A percentile compares a stretch with the other conserved stretches of the same genome.
These are phyloP conservation scores for Hirtodrosophila duncani DNA, from an alignment of 2,888 invertebrate species.

Conservation along the genomic window DNA sequence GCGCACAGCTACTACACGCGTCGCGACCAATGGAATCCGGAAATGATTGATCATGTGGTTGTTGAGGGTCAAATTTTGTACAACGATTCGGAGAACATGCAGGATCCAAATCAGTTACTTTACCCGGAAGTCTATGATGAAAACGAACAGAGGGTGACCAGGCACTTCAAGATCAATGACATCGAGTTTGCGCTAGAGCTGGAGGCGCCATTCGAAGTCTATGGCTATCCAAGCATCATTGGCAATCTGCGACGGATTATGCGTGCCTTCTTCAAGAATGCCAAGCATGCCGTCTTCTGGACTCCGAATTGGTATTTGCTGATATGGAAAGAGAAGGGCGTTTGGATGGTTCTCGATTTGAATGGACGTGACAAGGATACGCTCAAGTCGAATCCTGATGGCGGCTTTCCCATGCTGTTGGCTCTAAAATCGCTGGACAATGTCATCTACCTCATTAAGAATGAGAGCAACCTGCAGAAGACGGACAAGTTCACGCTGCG, in stretches of 20 bases:
- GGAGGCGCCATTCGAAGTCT: constrained; percentile 49
- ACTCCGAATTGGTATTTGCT: constrained; percentile 64
- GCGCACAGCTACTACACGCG: constrained; percentile 69
- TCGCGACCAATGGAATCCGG: constrained; percentile 65
- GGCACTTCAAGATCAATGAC: constrained; percentile 65
- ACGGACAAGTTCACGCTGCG: constrained; percentile 58
- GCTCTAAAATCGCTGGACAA: constrained; percentile 67
- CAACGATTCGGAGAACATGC: constrained; percentile 43
- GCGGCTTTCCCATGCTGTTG: constrained; percentile 63
- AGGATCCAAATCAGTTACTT: constrained; percentile 18
- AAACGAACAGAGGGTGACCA: constrained; percentile 58
- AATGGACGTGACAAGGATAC: constrained; percentile 65
- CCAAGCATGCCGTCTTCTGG: constrained; percentile 57
- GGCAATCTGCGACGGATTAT: constrained; percentile 40
- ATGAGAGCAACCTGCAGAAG: constrained; percentile 55
- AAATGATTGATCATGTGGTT: constrained; percentile 64
- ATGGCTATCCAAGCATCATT: constrained; percentile 19
- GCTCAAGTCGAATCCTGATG: constrained; percentile 45
- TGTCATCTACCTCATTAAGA: constrained; percentile 62
- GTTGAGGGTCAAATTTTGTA: constrained; percentile 67
- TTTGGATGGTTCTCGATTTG: constrained; percentile 74
- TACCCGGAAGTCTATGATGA: constrained; percentile 55
- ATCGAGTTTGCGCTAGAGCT: constrained; percentile 67
- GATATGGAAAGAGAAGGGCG: constrained; percentile 68
- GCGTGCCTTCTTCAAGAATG: constrained; percentile 56